Conservation (phyloP, 2,113 vertebrate genomes). For the Malurus alboscapulatus region DNA sequence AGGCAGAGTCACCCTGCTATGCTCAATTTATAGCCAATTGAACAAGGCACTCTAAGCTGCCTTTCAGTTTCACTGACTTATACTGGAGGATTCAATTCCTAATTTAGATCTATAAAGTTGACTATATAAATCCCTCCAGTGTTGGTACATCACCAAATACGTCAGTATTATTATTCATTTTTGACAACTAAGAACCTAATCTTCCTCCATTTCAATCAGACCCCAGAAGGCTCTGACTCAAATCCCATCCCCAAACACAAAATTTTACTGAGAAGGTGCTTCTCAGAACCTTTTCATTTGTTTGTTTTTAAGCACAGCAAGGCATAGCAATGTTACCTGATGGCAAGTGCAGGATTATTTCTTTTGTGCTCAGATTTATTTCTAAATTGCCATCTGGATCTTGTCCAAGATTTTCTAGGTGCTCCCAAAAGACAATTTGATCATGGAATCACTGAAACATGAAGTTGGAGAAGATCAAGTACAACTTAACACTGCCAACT, state of each 20-base stretch:
- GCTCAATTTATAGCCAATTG: background rate
- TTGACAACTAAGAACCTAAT: background rate
- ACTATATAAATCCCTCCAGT: background rate
- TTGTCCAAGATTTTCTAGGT: background rate
- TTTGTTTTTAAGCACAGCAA: background rate
- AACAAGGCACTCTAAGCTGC: background rate
- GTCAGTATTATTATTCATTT: background rate
- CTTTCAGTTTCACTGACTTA: background rate
- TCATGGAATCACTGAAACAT: background rate
- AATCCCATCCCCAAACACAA: background rate
- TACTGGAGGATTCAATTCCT: background rate
- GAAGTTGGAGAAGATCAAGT: background rate
- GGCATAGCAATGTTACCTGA: background rate
- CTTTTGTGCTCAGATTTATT: background rate
- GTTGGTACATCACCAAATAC: background rate
- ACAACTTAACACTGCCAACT: background rate
- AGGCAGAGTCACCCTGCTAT: background rate
- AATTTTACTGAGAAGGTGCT: background rate
- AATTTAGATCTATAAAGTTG: constrained; percentile 1
- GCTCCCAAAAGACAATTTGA: background rate
- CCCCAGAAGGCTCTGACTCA: background rate
- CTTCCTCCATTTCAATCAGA: background rate
- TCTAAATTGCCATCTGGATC: background rate
- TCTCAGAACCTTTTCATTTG: background rate
- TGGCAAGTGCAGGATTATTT: background rate